Evolutionary conservation across 2,888 invertebrate species (phyloP), one percentile per base, ranked within the genome.

Genomic region (Drosophila mimetica): DNA sequence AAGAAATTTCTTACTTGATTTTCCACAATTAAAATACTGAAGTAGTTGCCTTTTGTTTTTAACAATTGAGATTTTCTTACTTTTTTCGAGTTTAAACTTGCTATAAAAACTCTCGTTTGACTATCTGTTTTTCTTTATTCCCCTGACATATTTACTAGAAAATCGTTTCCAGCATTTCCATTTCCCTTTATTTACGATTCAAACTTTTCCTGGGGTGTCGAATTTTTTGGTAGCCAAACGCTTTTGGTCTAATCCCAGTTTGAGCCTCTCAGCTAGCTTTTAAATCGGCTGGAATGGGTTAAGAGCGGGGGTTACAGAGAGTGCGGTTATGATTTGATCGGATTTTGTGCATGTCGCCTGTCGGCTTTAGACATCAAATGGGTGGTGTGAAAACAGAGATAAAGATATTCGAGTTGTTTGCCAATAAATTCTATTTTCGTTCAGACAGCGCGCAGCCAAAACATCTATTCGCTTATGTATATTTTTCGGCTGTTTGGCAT

Each of bases 311-410:
- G 32, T 11, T 48, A 25, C 41, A 7, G 25, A 39, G 46, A 34
- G 51, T 37, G 51, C 22, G 51, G 47, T 48, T 20, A 46, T 54
- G 59, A 64, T 50, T 50, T 66, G 75, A 81, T 75, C 81, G 77
- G 84, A 86, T 82, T 86, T 77, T 60, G 70, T 70, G 73, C 81
- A 76, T 82, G 86, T 82, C 67, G 67, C 69, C 72, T 82, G 82
- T 82, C 86, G 76, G 84, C 84, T 86, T 86, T 86, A 66, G 69
- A 71, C 74, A 76, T 77, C 84, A 72, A 59, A 64, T 83, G 51
- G 54, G 59, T 86, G 48, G 60, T 80, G 64, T 51, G 64, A 41
- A 51, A 18, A 42, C 20, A 32, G 25, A 51, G 20, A 57, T 50
- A 57, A 37, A 47, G 60, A 46, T 46, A 59, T 57, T 42, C 42